Percentiles rank a stretch among this genome's conserved stretches.
These are phyloP conservation scores for Scaptomyza cyrtandrae DNA, from an alignment of 2,888 invertebrate species.

Conservation along the genomic window DNA sequence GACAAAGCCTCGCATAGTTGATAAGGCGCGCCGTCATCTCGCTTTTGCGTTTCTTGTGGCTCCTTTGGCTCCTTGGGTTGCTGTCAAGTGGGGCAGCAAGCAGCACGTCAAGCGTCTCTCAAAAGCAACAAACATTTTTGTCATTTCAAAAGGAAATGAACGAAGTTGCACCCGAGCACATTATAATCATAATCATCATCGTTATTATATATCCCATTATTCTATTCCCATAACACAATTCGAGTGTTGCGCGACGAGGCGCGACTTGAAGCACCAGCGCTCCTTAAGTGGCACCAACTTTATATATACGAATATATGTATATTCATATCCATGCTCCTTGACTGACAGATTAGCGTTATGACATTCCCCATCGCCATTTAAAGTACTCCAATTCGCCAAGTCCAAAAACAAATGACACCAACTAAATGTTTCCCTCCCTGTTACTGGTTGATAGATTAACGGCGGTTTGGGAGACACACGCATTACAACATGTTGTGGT, in stretches of 20 bases:
- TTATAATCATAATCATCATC: conserved; percentile 22
- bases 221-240: conserved; percentile 7
- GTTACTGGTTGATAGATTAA: conserved; percentile 41
- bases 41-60: neutral
- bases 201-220: conserved; percentile 15
- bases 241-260: conserved; percentile 51
- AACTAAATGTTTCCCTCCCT: neutral
- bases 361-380: conserved; percentile 43
- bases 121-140: conserved; percentile 67
- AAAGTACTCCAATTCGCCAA: conserved; percentile 6
- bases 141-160: conserved; percentile 62
- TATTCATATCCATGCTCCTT: conserved; percentile 1
- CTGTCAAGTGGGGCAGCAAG: conserved; percentile 54
- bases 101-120: conserved; percentile 59
- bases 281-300: conserved; percentile 48
- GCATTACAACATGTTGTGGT: conserved; percentile 75
- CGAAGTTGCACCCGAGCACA: conserved; percentile 43
- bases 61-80: conserved; percentile 30
- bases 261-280: conserved; percentile 32
- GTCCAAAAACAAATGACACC: neutral
- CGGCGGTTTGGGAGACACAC: conserved; percentile 15
- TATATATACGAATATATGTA: neutral
- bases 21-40: conserved; percentile 63
- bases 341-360: conserved; percentile 68
- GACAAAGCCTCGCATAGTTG: conserved; percentile 78